Percentiles rank a stretch among this genome's conserved stretches.
Conservation (phyloP, 1,140 invertebrate genomes). For the Drosophila tropicalis region DNA sequence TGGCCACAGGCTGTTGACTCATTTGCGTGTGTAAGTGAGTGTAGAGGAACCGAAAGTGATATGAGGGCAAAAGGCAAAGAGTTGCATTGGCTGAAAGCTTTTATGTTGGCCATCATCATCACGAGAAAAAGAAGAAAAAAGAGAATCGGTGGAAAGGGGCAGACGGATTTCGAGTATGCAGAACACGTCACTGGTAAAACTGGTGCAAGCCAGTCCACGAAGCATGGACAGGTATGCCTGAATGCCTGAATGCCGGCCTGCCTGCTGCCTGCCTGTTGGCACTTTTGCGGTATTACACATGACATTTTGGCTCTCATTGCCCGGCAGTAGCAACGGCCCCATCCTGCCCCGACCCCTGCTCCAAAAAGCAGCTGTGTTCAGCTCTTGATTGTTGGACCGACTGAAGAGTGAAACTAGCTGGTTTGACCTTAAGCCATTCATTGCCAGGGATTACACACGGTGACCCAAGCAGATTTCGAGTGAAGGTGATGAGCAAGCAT, state of each 20-base stretch:
- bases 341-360: neutral
- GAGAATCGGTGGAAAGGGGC: neutral
- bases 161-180: constrained; percentile 9
- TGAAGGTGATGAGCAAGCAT: constrained; percentile 17
- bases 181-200: constrained; percentile 18
- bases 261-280: constrained; percentile 6
- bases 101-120: constrained; percentile 19
- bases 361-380: constrained; percentile 7
- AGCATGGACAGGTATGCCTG: neutral
- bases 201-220: constrained; percentile 1
- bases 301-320: constrained; percentile 53
- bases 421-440: constrained; percentile 20
- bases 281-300: constrained; percentile 59
- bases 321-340: neutral
- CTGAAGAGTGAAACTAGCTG: constrained; percentile 20
- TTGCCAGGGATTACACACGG: constrained; percentile 14
- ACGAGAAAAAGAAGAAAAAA: constrained; percentile 5
- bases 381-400: constrained; percentile 16
- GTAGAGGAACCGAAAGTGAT: constrained; percentile 36
- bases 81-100: constrained; percentile 27
- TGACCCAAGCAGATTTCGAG: constrained; percentile 9
- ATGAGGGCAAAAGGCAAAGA: constrained; percentile 55
- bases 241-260: no score
- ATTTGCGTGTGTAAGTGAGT: constrained; percentile 44
- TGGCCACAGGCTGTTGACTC: constrained; percentile 72